Evolutionary conservation across 2,797 vertebrate genomes (phyloP).

Genomic region (Macropodus opercularis): DNA sequence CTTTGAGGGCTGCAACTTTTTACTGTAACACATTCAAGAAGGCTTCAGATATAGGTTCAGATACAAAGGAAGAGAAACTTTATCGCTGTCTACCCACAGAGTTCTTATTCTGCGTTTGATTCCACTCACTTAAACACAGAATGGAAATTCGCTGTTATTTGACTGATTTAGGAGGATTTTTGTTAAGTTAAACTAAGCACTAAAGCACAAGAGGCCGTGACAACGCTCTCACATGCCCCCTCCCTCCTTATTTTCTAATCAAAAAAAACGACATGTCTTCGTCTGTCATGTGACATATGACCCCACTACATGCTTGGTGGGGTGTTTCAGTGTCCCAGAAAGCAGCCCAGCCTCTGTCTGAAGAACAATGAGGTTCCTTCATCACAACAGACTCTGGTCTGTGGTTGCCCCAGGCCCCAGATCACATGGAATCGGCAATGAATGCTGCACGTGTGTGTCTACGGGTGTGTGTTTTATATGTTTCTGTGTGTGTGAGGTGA

Average conservation of each 20-base stretch:
- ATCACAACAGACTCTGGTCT: conserved; percentile 56
- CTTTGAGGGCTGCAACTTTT: conserved; percentile 34
- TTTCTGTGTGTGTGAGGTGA: conserved; percentile 24
- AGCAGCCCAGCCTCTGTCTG: conserved; percentile 58
- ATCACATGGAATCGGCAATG: conserved; percentile 74
- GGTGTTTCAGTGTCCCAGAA: conserved; percentile 71
- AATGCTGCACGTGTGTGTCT: conserved; percentile 56
- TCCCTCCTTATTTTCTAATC: too few relatives aligned
- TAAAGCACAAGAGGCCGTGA: too few relatives aligned
- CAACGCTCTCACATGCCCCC: too few relatives aligned
- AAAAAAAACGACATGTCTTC: conserved; percentile 21
- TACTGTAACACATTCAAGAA: conserved; percentile 26
- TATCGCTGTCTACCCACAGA: conserved; percentile 27
- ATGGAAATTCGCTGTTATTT: conserved; percentile 2
- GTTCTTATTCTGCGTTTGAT: conserved; percentile 14
- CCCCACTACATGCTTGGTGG: conserved; percentile 49
- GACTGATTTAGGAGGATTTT: conserved; percentile 1
- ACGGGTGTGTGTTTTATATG: conserved; percentile 35
- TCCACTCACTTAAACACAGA: conserved; percentile 4
- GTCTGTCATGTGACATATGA: conserved; percentile 69
- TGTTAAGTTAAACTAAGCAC: too few relatives aligned
- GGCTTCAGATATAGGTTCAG: conserved; percentile 32
- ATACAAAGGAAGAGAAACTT: conserved; percentile 29
- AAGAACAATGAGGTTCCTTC: conserved; percentile 77
- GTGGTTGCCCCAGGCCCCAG: conserved; percentile 62